Base-by-base conservation (phyloP, 2,888 invertebrate genomes). In the Plagiodera versicolora region DNA sequence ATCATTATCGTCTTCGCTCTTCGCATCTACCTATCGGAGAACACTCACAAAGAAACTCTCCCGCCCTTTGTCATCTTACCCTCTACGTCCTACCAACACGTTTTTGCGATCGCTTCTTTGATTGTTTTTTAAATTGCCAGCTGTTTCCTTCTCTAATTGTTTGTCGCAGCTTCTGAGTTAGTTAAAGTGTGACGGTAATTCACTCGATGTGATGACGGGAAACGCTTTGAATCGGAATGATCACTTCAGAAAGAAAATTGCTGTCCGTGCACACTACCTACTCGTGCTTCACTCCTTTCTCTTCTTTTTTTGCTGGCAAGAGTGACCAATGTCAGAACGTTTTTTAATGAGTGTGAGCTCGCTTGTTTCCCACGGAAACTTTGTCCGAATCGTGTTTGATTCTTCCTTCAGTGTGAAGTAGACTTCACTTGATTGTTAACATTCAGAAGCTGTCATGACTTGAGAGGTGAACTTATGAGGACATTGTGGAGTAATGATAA, bases 71-170 rank as follows among this genome's bases (percentile, higher is more conserved):
- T 67, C 68, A 67, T 62, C 63, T 66, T 66, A 66, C 66, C 69
- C 69, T 64, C 61, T 69, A 71, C 71, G 71, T 70, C 65, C 69
- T 70, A 63, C 58, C 67, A 60, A 60, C 64, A 66, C 68, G n/a
- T 63, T 63, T 57, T 65, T 68, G 67, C 69, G 66, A 68, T 69
- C 69, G 69, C 67, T 69, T 63, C 62, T 64, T 64, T 65, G 69
- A 71, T 71, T 71, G 71, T 71, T 70, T 70, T 71, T 71, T 65
- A 67, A 71, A 71, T 69, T 69, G 68, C 66, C 67, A 58, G 61
- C 67, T 63, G 67, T 68, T 68, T 69, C 61, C 66, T 64, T 66
- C 65, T 67, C 67, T 66, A 69, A 70, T 69, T 70, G 68, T 65
- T 65, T 62, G 60, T 66, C 59, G 62, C 61, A 56, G 60, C 55